Evolutionary conservation across 2,888 invertebrate species (phyloP), one percentile per base, ranked within the genome.

Genomic region (Carpatolechia fugitivella): DNA sequence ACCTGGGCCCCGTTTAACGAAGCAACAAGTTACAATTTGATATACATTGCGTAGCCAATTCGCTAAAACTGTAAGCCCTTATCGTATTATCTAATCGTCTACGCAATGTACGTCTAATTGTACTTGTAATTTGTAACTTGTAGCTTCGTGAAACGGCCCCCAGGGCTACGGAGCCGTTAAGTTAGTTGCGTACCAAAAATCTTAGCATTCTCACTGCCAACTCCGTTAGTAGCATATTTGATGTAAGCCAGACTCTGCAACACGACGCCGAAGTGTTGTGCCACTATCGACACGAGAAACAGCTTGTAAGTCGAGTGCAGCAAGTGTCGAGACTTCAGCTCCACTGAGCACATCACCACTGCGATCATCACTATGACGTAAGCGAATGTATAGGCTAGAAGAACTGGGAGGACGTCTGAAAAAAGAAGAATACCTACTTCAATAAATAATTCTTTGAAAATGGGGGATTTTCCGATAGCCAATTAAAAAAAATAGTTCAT

Each of bases 221-320:
- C 66, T 0, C 98, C 98, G 60, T 93, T 93, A 0, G 93, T 79
- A 0, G 96, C 97, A 72, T 95, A 97, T 56, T 93, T 91, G n/a
- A 95, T 91, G 70, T 95, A 95, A 7, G 94, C 93, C 41, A 95
- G 82, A 48, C 92, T 92, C 62, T 94, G 92, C 29, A 95, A 78
- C 41, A 95, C 74, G 0, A 97, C 91, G 1, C 95, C 95, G 4
- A 92, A 68, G 61, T 94, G 92, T 74, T 97, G 96, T 20, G 94
- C 82, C 30, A 92, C 80, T 8, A 95, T 90, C 0, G 97, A 96
- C 2, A 92, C 69, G 35, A 96, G 91, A 74, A 95, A 98, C 69
- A 98, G 81, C 75, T 97, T 97, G 86, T 97, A 98, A 0, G 98
- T 97, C 1, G 95, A 92, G 77, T 98, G 98, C 36, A 97, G 91